Base-by-base conservation (phyloP, 53 echinoderm and acorn worm species). In the Antedon mediterranea region DNA sequence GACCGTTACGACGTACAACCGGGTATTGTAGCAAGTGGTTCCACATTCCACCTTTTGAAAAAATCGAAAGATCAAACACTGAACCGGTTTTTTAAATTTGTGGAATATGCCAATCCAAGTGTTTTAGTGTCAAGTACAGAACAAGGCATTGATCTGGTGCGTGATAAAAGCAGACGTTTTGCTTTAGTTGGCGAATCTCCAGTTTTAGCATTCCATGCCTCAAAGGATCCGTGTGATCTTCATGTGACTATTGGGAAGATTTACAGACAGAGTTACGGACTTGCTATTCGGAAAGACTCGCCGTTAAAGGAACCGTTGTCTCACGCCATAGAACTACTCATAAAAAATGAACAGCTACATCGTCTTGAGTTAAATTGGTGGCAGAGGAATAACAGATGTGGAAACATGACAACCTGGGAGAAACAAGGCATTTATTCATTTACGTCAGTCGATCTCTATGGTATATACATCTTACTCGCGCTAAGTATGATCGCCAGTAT, bases 151-250 rank as follows among this genome's bases (percentile, higher is more conserved):
- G 13, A 85, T 41, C 82, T 85, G 30, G 98, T 98, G 32, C 86
- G 92, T 18, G 73, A 84, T 0, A 81, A 43, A 43, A 92, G 86
- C 34, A 92, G 92, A 23, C 78, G 71, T 32, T 98, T 90, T 70
- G 92, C 98, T 0, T 98, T 92, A 79, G 82, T 98, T 31, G 98
- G 98, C 28, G 98, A 98, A 77, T 88, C 92, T 33, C 89, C 78
- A 4, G 89, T 87, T 71, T 77, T 98, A 29, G 81, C 76, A 20
- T 98, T 74, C 79, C 43, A 77, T 28, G 98, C 90, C 28, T 90
- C 89, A 84, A 88, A 92, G 79, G 78, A 34, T 15, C 91, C 91
- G 0, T 98, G 98, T 44, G 87, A 92, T 74, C 81, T 98, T 34
- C 72, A 89, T 23, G 90, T 98, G 0, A 85, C 90, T 11, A 87